A percentile compares a stretch with the other conserved stretches of the same genome.
These are phyloP conservation scores for Colaptes auratus DNA, from an alignment of 2,113 vertebrate species.

Conservation along the genomic window DNA sequence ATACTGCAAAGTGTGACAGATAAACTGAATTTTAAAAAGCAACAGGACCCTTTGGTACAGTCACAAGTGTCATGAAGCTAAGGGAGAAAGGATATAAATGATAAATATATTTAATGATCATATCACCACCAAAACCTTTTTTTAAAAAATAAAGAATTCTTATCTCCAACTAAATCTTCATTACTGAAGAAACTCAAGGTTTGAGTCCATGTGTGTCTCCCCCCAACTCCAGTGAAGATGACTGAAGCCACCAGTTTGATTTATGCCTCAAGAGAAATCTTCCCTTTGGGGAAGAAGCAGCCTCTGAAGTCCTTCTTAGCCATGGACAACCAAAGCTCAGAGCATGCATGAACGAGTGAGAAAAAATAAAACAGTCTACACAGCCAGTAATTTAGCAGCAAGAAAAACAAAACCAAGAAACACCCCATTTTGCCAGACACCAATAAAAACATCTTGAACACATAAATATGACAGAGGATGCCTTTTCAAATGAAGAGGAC, in stretches of 20 bases:
- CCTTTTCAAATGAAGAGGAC: background rate
- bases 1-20: background rate
- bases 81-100: background rate
- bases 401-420: background rate
- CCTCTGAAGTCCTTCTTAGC: background rate
- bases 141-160: background rate
- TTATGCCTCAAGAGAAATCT: background rate
- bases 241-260: background rate
- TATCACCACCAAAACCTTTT: background rate
- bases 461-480: background rate
- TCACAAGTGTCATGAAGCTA: background rate
- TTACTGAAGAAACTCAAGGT: background rate
- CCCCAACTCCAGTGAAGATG: background rate
- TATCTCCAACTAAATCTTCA: background rate
- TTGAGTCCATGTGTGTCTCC: background rate
- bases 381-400: background rate
- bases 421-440: background rate
- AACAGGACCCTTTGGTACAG: background rate
- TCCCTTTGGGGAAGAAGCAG: background rate
- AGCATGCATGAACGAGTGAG: background rate
- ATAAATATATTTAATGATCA: background rate
- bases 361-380: background rate
- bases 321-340: background rate
- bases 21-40: background rate
- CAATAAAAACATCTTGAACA: background rate